Evolutionary conservation across 2,113 vertebrate species (phyloP).

Genomic region (Noctilio leporinus): DNA sequence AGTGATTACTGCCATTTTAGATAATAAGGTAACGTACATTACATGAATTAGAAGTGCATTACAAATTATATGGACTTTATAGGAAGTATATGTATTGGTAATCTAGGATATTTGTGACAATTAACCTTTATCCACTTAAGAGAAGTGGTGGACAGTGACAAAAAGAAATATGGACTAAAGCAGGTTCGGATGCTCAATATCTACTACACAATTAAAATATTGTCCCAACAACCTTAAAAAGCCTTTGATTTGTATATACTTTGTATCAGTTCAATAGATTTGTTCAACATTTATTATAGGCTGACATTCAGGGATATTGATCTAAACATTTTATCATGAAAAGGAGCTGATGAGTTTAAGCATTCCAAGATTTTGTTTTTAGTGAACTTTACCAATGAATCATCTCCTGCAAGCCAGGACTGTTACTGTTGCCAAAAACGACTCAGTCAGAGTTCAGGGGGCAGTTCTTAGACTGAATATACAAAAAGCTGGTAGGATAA

Average conservation of each 20-base stretch:
- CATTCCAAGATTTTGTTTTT: constrained; percentile 59
- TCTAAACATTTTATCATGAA: constrained; percentile 65
- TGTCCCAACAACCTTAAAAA: constrained; percentile 45
- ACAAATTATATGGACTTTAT: background rate
- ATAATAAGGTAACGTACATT: background rate
- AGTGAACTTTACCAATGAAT: constrained; percentile 49
- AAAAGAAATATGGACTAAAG: constrained; percentile 39
- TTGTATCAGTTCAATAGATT: constrained; percentile 43
- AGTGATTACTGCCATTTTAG: background rate
- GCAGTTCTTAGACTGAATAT: too few relatives aligned
- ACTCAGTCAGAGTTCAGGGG: too few relatives aligned
- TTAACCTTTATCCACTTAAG: background rate
- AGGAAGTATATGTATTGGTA: background rate
- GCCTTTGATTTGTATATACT: constrained; percentile 59
- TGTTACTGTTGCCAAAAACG: background rate
- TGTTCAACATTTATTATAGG: constrained; percentile 57
- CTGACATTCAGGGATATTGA: constrained; percentile 64
- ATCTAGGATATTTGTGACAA: background rate
- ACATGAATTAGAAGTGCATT: background rate
- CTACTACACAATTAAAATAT: constrained; percentile 13
- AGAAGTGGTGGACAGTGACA: background rate
- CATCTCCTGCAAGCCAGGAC: background rate
- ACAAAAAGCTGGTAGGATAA: too few relatives aligned
- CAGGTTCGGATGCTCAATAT: background rate
- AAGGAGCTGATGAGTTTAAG: constrained; percentile 61